Evolutionary conservation across 2,113 vertebrate species (phyloP), one percentile per base, ranked within the genome.

Genomic region (Antigone vipio): DNA sequence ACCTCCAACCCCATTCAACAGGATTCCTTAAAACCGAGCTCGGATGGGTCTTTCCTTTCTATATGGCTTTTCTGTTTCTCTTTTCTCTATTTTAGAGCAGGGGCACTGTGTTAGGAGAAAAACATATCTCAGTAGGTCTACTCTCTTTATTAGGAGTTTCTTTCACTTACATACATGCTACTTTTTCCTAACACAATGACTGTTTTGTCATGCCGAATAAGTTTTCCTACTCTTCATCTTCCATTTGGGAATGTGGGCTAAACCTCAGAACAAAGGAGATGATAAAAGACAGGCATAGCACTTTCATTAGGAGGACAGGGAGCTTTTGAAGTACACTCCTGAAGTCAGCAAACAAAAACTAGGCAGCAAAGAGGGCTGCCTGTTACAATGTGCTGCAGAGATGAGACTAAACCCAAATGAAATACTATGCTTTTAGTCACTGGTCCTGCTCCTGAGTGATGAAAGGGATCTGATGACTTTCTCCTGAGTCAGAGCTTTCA

Each of bases 401-500:
- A 85, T 62, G 92, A 97, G 87, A 56, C 67, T 76, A 95, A 91
- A 85, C 66, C 50, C 80, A 34, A 69, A 76, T 88, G 95, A 95
- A 96, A 90, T 92, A 88, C 71, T 91, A 49, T 14, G 74, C 91
- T 91, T 93, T 95, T 69, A 95, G 88, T 81, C 71, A 38, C 72
- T 74, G 47, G 68, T 81, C 79, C 44, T 77, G 53, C 60, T 95
- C 85, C 59, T 23, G 16, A 50, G 32, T 38, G 89, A 92, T 95
- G 95, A 97, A 91, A 95, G 76, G 68, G 30, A 80, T 88, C 63
- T 68, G 69, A 75, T 94, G 72, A 81, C 87, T 95, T 97, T 93
- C 88, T 97, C 95, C 87, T 96, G 95, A 95, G 92, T 96, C 94
- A 95, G 74, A 95, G 85, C 72, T 95, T 95, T 95, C 82, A 90